A percentile compares a stretch with the other conserved stretches of the same genome.
phyloP scores from a whole-genome alignment of 2,113 vertebrate species.

The Lynx canadensis region DNA sequence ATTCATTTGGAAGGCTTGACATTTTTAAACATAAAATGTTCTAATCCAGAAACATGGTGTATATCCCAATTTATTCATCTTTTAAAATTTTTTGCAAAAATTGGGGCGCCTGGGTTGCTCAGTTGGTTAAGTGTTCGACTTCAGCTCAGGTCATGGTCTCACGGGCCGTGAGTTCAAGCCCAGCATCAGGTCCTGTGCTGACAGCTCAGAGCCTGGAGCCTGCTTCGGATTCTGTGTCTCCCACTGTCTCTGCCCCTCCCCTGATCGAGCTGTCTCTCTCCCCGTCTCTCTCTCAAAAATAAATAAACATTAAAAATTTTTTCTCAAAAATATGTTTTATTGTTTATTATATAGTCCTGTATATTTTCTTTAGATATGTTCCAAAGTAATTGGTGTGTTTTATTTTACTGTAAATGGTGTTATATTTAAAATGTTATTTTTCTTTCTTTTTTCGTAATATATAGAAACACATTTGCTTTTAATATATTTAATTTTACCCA shows the following conservation, averaged over 20 bases:
- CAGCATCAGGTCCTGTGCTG: no score
- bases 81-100: not conserved
- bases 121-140: no score
- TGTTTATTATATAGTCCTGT: not conserved
- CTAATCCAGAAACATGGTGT: not conserved
- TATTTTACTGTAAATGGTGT: not conserved
- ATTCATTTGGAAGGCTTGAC: not conserved
- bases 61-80: not conserved
- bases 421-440: not conserved
- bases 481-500: not conserved
- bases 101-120: no score
- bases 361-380: not conserved
- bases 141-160: no score
- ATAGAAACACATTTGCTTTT: not conserved
- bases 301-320: not conserved
- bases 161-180: no score
- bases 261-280: no score
- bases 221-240: no score
- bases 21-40: not conserved
- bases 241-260: no score
- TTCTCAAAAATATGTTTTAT: not conserved
- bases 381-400: not conserved
- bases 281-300: no score
- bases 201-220: no score
- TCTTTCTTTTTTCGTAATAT: not conserved